Percentiles rank a stretch among this genome's conserved stretches.
Conservation (phyloP, 2,797 vertebrate species). For the Allobates femoralis region DNA sequence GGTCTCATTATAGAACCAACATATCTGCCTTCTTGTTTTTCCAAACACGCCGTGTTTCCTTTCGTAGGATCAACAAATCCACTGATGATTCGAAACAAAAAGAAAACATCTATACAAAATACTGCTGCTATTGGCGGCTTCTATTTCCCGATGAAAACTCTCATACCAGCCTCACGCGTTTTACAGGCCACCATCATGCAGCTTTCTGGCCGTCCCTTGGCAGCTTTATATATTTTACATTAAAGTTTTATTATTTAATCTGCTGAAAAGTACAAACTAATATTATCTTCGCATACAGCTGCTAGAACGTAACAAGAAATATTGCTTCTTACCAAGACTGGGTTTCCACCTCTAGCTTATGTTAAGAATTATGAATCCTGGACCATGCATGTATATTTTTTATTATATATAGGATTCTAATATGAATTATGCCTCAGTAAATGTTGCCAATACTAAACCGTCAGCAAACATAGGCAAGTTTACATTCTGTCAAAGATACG, state of each 20-base stretch:
- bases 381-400: constrained; percentile 21
- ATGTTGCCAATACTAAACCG: neutral
- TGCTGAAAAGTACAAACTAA: constrained; percentile 32
- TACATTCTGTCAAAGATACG: neutral
- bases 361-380: constrained; percentile 5
- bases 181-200: constrained; percentile 35
- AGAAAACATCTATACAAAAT: constrained; percentile 7
- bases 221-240: constrained; percentile 34
- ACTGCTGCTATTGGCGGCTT: neutral
- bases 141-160: constrained; percentile 10
- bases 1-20: neutral
- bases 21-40: neutral
- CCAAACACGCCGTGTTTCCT: neutral
- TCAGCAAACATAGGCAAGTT: neutral
- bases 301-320: constrained; percentile 26
- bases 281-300: constrained; percentile 37
- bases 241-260: constrained; percentile 46
- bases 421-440: neutral
- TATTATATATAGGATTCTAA: constrained; percentile 13
- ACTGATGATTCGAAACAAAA: neutral
- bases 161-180: neutral
- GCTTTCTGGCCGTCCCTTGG: constrained; percentile 28
- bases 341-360: neutral
- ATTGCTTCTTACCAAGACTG: constrained; percentile 3
- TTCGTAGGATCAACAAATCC: neutral